Base-by-base conservation (phyloP, 2,113 vertebrate species). In the Collichthys lucidus region DNA sequence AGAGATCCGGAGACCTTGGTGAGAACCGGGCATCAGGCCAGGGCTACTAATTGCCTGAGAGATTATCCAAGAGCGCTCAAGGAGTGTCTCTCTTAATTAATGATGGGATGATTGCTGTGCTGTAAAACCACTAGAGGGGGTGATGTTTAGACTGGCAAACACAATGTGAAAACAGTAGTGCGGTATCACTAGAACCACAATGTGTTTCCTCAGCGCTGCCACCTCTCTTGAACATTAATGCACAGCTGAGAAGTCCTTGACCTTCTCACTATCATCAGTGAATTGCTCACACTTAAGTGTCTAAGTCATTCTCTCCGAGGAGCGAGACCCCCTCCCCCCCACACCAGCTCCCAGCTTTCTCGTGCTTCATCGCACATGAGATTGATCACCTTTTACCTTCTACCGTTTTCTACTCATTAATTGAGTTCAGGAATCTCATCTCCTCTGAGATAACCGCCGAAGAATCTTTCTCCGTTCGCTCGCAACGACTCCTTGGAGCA, bases 371-470 rank as follows among this genome's bases (percentile, higher is more conserved):
- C 4, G 17, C 83, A 65, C 82, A n/a, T 1, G 52, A 80, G 87
- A 92, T 90, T 78, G 80, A 86, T 90, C 75, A 79, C 74, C 79
- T 77, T 83, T 84, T 79, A 71, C 85, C 89, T 67, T 67, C 56
- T 12, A 65, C 67, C 62, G 49, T 83, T 85, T 85, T 67, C 79
- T 66, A 20, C 71, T 79, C 75, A 53, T 86, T 84, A 80, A 88
- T 82, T 72, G 80, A 91, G 77, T 87, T 12, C 85, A 72, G 76
- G 67, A 72, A 60, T 70, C 72, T 72, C 83, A 78, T 89, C 81
- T 75, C 71, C 55, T 79, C 26, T 26, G 12, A 29, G 61, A 62
- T 17, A 42, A 70, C 63, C 22, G 5, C 74, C 3, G 53, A 63
- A 65, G 59, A 82, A 59, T 60, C 81, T 67, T 68, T 40, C 53